phyloP scores from a whole-genome alignment of 2,888 invertebrate species.

The Chrysotoxum bicinctum region DNA sequence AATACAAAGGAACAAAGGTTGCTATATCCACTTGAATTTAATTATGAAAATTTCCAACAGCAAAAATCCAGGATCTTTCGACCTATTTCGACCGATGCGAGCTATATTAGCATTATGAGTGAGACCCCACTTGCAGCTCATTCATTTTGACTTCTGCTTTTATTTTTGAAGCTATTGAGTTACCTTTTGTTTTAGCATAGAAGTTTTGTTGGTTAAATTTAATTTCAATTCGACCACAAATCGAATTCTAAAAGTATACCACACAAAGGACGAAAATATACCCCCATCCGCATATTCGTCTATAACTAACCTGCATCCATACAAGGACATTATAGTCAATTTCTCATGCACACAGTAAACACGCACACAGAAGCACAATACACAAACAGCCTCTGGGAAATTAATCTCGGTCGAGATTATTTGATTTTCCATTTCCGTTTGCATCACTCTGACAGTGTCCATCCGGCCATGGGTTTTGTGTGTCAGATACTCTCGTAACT shows the following conservation, averaged over 20 bases:
- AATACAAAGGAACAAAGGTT: too few relatives aligned
- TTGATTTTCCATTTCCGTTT: constrained; percentile 71
- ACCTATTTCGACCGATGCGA: too few relatives aligned
- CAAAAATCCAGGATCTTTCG: too few relatives aligned
- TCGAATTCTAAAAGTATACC: constrained; percentile 28
- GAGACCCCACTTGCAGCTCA: too few relatives aligned
- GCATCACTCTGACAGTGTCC: constrained; percentile 61
- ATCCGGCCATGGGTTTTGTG: constrained; percentile 45
- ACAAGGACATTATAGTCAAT: constrained; percentile 11
- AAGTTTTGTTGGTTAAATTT: constrained; percentile 23
- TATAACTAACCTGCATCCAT: not conserved
- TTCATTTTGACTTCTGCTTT: too few relatives aligned
- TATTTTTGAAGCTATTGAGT: too few relatives aligned
- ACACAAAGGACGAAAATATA: not conserved
- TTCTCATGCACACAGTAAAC: constrained; percentile 23
- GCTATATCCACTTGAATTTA: too few relatives aligned
- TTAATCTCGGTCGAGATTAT: constrained; percentile 70
- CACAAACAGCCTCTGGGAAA: constrained; percentile 61
- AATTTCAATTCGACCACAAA: constrained; percentile 55
- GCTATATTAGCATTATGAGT: too few relatives aligned
- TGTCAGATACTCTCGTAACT: constrained; percentile 5
- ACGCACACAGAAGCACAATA: not conserved
- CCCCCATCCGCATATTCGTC: not conserved
- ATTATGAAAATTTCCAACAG: too few relatives aligned
- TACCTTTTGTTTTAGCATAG: constrained; percentile 1